Base-by-base conservation (phyloP, 2,888 invertebrate genomes). In the Chymomyza amoena region DNA sequence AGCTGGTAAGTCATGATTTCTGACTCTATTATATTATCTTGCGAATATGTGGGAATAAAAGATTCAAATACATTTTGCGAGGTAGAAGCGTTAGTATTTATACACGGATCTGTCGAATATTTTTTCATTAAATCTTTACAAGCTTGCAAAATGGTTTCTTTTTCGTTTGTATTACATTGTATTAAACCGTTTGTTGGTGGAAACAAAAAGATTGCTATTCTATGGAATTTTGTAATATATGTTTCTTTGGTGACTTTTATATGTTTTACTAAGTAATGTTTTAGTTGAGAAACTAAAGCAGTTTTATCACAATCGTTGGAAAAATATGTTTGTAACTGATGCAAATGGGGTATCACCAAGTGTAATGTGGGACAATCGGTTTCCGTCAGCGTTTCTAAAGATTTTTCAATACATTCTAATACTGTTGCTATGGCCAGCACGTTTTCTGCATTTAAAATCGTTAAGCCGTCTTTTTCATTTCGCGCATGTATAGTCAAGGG, bases 151-250 rank as follows among this genome's bases (percentile, higher is more conserved):
- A 63, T 52, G 0, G 16, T 4, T 28, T 51, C 63, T 32, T 52
- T 63, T 25, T 63, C 63, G 7, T 52, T 15, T n/a, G 36, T 13
- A 56, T 65, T 9, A 25, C 13, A 65, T 7, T 16, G 56, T 16
- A 65, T 32, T 18, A 65, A n/a, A 18, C 39, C 57, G 28, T 65
- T 65, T 10, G 64, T 65, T 65, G 64, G 64, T 1, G 64, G 64
- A 25, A 65, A 65, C 50, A 65, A 57, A 65, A 57, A 65, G 1
- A 65, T 45, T 9, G 64, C 64, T 25, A 65, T 57, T 28, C 57
- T 56, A 32, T 65, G 64, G 32, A 13, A 57, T 39, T 20, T 28
- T 16, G 64, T 65, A 0, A 57, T 9, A 39, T 65, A 6, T 9
- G 32, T 25, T 1, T 10, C 15, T 16, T 56, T 13, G 52, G 18